Conservation (phyloP, 2,888 invertebrate genomes). For the Leptinotarsa juncta region DNA sequence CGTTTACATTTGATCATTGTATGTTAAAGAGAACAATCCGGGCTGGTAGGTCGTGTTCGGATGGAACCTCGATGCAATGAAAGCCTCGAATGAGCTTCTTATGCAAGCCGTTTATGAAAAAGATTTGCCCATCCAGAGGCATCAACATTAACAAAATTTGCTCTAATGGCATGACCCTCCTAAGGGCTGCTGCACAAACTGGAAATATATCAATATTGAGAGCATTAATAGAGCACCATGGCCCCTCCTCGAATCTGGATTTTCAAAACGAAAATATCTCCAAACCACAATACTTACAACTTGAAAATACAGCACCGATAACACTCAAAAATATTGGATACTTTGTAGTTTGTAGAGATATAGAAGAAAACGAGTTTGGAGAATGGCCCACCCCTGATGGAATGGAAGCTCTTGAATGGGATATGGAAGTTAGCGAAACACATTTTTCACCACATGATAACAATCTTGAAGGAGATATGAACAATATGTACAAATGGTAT, state of each 20-base stretch:
- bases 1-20: no score
- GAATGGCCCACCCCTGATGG: slow-evolving; percentile 65
- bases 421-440: slow-evolving; percentile 75
- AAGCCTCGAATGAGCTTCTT: slow-evolving; percentile 66
- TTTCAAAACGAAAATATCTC: slow-evolving; percentile 56
- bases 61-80: slow-evolving; percentile 54
- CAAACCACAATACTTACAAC: slow-evolving; percentile 54
- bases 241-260: slow-evolving; percentile 48
- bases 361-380: slow-evolving; percentile 62
- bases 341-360: slow-evolving; percentile 66
- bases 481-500: slow-evolving; percentile 75
- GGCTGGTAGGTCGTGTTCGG: no score
- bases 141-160: slow-evolving; percentile 78
- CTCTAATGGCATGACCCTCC: slow-evolving; percentile 75
- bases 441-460: slow-evolving; percentile 55
- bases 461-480: slow-evolving; percentile 50
- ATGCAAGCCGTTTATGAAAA: slow-evolving; percentile 65
- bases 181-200: slow-evolving; percentile 76
- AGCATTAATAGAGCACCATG: slow-evolving; percentile 53
- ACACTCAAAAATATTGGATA: slow-evolving; percentile 65
- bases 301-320: slow-evolving; percentile 55
- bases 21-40: no score
- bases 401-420: slow-evolving; percentile 81
- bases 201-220: slow-evolving; percentile 71
- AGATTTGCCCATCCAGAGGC: slow-evolving; percentile 67